Evolutionary conservation across 2,888 invertebrate species (phyloP).

Genomic region (Ethmia dodecea): DNA sequence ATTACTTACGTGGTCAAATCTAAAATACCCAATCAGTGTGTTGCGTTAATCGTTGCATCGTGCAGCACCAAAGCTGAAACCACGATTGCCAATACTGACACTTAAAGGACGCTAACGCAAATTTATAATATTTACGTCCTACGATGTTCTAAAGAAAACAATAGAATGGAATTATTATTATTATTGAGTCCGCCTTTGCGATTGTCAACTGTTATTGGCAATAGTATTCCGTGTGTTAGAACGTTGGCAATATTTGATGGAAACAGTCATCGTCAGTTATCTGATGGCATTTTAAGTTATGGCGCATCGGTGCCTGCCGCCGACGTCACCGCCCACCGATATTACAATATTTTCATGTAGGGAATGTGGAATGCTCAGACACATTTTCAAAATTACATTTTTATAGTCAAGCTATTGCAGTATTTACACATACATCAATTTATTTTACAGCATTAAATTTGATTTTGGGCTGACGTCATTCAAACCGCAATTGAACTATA

Average conservation of each 20-base stretch:
- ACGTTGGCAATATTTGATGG: constrained; percentile 41
- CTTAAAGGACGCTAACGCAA: not conserved
- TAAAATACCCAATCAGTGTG: too few relatives aligned
- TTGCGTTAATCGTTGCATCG: constrained; percentile 3
- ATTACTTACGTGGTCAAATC: too few relatives aligned
- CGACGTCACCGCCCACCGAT: constrained; percentile 48
- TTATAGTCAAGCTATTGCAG: constrained; percentile 9
- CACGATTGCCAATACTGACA: constrained; percentile 6
- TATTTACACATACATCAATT: constrained; percentile 17
- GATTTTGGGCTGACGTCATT: not conserved
- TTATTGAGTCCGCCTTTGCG: constrained; percentile 13
- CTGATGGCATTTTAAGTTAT: constrained; percentile 55
- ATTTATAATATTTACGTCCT: too few relatives aligned
- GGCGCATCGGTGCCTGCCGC: constrained; percentile 50
- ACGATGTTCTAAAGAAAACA: constrained; percentile 6
- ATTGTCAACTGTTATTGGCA: constrained; percentile 11
- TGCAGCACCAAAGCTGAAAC: constrained; percentile 3
- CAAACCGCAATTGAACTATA: too few relatives aligned
- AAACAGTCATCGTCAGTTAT: constrained; percentile 45
- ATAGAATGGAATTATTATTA: constrained; percentile 9
- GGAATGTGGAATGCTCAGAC: constrained; percentile 20
- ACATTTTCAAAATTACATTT: constrained; percentile 21
- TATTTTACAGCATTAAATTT: not conserved
- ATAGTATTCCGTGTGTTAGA: constrained; percentile 13
- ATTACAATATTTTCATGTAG: constrained; percentile 39